Conservation (phyloP, 1,140 invertebrate species). For the Temnothorax nylanderi region DNA sequence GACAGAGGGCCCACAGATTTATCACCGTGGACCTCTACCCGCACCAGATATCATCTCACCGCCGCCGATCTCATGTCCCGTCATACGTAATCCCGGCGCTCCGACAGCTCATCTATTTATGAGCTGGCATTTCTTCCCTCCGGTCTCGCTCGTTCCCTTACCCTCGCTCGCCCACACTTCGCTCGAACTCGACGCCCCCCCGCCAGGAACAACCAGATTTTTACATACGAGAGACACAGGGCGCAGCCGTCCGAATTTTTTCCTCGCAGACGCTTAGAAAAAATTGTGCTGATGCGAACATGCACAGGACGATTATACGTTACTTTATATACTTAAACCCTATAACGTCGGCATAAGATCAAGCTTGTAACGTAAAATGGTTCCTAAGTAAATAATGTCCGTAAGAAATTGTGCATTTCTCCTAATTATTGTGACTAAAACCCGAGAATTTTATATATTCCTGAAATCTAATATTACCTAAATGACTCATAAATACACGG, state of each 20-base stretch:
- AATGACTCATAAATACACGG: background rate
- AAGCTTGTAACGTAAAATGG: background rate
- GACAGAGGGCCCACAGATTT: constrained; percentile 81
- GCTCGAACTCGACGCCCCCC: background rate
- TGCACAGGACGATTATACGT: background rate
- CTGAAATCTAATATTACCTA: background rate
- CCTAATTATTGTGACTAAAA: background rate
- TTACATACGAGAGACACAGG: constrained; percentile 1
- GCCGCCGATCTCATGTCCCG: constrained; percentile 78
- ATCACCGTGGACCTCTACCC: constrained; percentile 80
- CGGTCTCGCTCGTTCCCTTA: constrained; percentile 22
- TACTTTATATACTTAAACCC: background rate
- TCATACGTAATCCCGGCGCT: constrained; percentile 78
- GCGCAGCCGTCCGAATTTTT: constrained; percentile 10
- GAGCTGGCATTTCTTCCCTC: constrained; percentile 74
- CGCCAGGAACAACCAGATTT: constrained; percentile 43
- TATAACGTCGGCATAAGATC: background rate
- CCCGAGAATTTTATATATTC: background rate
- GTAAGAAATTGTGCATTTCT: background rate
- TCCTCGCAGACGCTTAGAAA: constrained; percentile 30
- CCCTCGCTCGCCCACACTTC: constrained; percentile 43
- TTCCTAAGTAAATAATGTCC: background rate
- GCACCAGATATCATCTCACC: constrained; percentile 84
- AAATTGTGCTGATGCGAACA: constrained; percentile 12
- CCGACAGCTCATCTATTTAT: constrained; percentile 81